Evolutionary conservation across 2,888 invertebrate species (phyloP), one percentile per base, ranked within the genome.

Genomic region (Megaustenia siamemsis): DNA sequence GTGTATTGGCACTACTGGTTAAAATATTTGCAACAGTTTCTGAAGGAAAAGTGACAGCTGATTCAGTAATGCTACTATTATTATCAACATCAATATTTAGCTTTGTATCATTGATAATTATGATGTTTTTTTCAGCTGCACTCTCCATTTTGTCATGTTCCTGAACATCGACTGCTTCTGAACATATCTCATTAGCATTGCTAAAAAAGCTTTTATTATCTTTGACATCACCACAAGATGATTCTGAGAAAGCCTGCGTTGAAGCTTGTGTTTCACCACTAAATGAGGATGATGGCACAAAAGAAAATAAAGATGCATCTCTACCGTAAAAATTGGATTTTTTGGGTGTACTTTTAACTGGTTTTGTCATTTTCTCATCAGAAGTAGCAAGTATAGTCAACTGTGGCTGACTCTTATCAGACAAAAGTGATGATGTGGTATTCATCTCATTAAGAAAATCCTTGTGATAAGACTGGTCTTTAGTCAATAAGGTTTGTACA

Each of bases 311-410:
- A 15, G 84, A 84, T 53, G 75, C 84, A 66, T 84, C 84, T 63
- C 84, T 73, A 5, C 84, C 84, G 66, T 84, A 84, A 63, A 84
- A 84, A 40, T 84, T 84, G 24, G 84, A 84, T 56, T 84, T 84
- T 63, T 84, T 84, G 0, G 84, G 84, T n/a, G 84, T 80, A 32
- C 79, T 84, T 49, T 84, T 84, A 28, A 71, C 32, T 35, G 75
- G 69, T 35, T 71, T 83, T 21, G 43, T 32, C 6, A 35, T 6
- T 56, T 66, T 78, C 21, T 68, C 68, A 49, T 77, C 68, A 77
- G 28, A 73, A 35, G 53, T 40, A 4, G 43, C 28, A 10, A 60
- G 43, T 2, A 73, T 38, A 15, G 21, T 49, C 21, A 69, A 28
- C 73, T 82, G 82, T 40, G 40, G 28, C 21, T 71, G 68, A 28